A percentile compares a stretch with the other conserved stretches of the same genome.
Conservation (phyloP, 53 echinoderm and acorn worm genomes). For the Antedon mediterranea region DNA sequence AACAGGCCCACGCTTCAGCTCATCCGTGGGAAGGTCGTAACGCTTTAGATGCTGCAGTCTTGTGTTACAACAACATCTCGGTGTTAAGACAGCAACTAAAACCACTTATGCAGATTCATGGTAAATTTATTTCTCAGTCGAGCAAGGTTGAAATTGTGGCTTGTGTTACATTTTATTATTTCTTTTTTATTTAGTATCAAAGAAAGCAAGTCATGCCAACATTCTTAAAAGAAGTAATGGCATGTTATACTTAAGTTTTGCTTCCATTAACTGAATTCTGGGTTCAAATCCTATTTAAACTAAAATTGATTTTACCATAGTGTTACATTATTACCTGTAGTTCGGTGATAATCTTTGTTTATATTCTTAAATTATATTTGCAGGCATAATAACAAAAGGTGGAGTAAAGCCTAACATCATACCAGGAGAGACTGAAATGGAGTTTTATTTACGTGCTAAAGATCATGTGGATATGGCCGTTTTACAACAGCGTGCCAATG, state of each 20-base stretch:
- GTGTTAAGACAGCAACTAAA: conserved; percentile 64
- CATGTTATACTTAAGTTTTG: too few relatives aligned
- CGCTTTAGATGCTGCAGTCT: conserved; percentile 64
- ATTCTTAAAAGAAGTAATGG: too few relatives aligned
- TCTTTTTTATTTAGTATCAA: too few relatives aligned
- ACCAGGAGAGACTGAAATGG: conserved; percentile 55
- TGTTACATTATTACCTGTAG: too few relatives aligned
- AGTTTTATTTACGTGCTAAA: conserved; percentile 51
- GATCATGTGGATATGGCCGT: conserved; percentile 74
- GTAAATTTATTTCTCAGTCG: too few relatives aligned
- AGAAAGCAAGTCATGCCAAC: too few relatives aligned
- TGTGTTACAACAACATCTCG: conserved; percentile 74
- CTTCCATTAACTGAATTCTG: too few relatives aligned
- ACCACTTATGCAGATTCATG: conserved; percentile 65
- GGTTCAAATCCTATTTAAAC: too few relatives aligned
- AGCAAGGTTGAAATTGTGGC: too few relatives aligned
- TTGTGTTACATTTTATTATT: too few relatives aligned
- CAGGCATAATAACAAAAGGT: conserved; percentile 59
- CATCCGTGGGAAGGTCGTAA: conserved; percentile 81
- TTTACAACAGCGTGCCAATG: conserved; percentile 54
- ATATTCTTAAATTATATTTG: conserved; percentile 2
- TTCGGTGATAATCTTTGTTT: too few relatives aligned
- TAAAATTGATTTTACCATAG: too few relatives aligned
- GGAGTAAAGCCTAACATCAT: conserved; percentile 73
- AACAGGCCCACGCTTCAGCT: conserved; percentile 50